Evolutionary conservation across 2,797 vertebrate genomes (phyloP).

Genomic region (Leucoraja ocellata): DNA sequence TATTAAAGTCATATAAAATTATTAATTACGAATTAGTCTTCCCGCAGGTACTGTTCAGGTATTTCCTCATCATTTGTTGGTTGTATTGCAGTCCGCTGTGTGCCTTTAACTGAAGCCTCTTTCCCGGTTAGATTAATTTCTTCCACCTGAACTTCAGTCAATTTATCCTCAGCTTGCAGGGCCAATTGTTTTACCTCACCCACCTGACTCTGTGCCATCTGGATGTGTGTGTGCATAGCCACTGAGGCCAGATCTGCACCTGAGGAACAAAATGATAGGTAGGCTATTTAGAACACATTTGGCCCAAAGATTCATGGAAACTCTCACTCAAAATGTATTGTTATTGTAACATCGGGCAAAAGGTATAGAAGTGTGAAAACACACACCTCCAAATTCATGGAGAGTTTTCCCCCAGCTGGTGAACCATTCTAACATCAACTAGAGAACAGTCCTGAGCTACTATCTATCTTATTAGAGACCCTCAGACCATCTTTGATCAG

Average conservation of each 20-base stretch:
- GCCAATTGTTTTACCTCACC: slow-evolving; percentile 70
- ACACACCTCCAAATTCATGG: no score
- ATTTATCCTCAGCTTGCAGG: slow-evolving; percentile 71
- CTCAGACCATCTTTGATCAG: no score
- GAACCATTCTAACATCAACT: no score
- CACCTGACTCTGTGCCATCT: slow-evolving; percentile 73
- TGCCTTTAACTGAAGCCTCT: slow-evolving; percentile 45
- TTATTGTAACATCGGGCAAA: no score
- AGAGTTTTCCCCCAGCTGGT: no score
- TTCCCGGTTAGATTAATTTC: slow-evolving; percentile 68
- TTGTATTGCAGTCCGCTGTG: slow-evolving; percentile 43
- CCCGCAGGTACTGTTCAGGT: slow-evolving; percentile 77
- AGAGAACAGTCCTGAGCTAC: no score
- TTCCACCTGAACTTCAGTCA: slow-evolving; percentile 76
- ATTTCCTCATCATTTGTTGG: slow-evolving; percentile 58
- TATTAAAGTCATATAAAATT: neutral
- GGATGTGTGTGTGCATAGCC: slow-evolving; percentile 68
- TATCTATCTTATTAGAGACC: no score
- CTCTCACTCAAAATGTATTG: neutral
- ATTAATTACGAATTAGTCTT: slow-evolving; percentile 66
- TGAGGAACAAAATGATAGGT: neutral
- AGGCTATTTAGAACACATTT: neutral
- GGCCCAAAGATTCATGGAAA: neutral
- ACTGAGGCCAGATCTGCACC: slow-evolving; percentile 70
- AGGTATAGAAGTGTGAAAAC: no score